Conservation (phyloP, 1,140 invertebrate species). For the Papilio xuthus region DNA sequence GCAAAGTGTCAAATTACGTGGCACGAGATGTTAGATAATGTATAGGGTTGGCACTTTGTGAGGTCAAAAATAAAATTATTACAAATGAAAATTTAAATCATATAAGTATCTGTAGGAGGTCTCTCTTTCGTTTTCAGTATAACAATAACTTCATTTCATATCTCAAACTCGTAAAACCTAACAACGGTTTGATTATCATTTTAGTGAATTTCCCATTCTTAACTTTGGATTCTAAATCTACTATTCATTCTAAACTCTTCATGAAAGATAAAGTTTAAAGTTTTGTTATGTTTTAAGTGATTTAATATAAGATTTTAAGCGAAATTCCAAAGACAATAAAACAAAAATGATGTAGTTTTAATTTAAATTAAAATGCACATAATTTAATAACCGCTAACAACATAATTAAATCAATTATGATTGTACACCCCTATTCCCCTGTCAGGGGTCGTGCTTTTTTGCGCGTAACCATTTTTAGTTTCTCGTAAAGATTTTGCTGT, state of each 20-base stretch:
- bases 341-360: slow-evolving; percentile 5
- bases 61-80: not conserved
- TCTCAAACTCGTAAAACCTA: too few species aligned
- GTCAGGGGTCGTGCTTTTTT: slow-evolving; percentile 62
- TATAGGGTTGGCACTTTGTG: slow-evolving; percentile 58
- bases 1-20: slow-evolving; percentile 81
- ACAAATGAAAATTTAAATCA: too few species aligned
- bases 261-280: not conserved
- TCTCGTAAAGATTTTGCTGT: slow-evolving; percentile 77
- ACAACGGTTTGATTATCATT: not conserved
- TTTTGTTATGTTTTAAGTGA: not conserved
- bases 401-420: slow-evolving; percentile 68
- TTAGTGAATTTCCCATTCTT: not conserved
- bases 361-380: slow-evolving; percentile 46
- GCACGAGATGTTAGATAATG: slow-evolving; percentile 76
- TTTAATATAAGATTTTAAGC: not conserved
- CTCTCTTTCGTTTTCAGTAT: too few species aligned
- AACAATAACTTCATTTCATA: too few species aligned
- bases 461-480: slow-evolving; percentile 75
- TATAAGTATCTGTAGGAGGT: too few species aligned
- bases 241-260: too few species aligned
- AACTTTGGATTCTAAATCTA: not conserved
- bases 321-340: not conserved
- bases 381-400: slow-evolving; percentile 46
- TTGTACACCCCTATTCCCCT: slow-evolving; percentile 63